These are phyloP conservation scores for Pycnonotus jocosus DNA, from an alignment of 2,113 vertebrate species.

Conservation along the genomic window DNA sequence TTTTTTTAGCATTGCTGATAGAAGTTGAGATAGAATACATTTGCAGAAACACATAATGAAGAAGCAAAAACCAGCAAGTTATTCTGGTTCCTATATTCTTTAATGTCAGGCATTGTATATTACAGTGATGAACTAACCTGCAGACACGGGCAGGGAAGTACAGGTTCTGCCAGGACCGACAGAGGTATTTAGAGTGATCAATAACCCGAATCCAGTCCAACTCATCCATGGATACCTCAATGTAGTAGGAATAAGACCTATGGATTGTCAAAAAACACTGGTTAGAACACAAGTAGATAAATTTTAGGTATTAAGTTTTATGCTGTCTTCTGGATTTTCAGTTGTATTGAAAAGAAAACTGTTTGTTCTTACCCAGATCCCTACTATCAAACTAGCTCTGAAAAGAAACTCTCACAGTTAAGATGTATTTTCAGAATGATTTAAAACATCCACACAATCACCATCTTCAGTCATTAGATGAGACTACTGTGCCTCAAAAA, in stretches of 20 bases:
- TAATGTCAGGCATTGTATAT: neutral
- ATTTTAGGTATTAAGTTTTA: neutral
- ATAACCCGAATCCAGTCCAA: conserved; percentile 96
- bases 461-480: neutral
- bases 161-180: conserved; percentile 96
- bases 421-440: neutral
- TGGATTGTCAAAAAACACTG: neutral
- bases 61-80: neutral
- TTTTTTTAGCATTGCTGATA: neutral
- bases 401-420: neutral
- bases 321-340: neutral
- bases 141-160: conserved; percentile 93
- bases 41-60: neutral
- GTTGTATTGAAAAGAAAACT: neutral
- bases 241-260: conserved; percentile 97
- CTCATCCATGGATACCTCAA: conserved; percentile 98
- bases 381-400: neutral
- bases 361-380: neutral
- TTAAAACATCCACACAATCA: conserved; percentile 11
- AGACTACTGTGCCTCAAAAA: neutral
- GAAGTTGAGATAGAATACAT: neutral
- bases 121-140: conserved; percentile 77
- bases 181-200: conserved; percentile 91
- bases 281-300: neutral
- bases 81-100: neutral